Evolutionary conservation across 2,888 invertebrate genomes (phyloP).

Genomic region (Synergus gifuensis): DNA sequence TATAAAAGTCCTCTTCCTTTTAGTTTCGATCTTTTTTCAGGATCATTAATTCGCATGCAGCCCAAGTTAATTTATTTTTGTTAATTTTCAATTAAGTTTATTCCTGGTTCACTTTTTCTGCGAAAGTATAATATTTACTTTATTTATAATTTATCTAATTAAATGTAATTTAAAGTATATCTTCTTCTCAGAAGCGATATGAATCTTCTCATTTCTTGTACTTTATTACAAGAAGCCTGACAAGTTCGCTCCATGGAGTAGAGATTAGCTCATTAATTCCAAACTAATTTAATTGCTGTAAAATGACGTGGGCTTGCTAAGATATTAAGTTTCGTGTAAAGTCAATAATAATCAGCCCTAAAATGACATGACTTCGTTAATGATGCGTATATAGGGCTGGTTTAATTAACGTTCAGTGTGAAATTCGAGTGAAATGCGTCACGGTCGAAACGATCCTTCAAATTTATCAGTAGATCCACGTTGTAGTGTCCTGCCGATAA

Average conservation of each 20-base stretch:
- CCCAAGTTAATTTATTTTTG: too few relatives aligned
- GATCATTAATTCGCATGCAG: too few relatives aligned
- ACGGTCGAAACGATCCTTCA: not conserved
- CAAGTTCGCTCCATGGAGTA: not conserved
- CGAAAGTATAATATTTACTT: not conserved
- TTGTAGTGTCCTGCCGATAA: not conserved
- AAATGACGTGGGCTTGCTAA: not conserved
- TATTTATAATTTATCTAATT: too few relatives aligned
- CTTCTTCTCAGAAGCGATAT: not conserved
- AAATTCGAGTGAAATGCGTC: conserved; percentile 8
- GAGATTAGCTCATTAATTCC: conserved; percentile 1
- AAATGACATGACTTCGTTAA: not conserved
- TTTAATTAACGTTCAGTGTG: conserved; percentile 18
- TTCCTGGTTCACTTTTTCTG: too few relatives aligned
- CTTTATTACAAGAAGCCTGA: not conserved
- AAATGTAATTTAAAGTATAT: too few relatives aligned
- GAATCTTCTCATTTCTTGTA: not conserved
- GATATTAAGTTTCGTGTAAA: conserved; percentile 7
- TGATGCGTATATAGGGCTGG: not conserved
- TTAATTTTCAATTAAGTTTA: too few relatives aligned
- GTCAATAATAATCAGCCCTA: conserved; percentile 5
- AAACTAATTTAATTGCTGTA: conserved; percentile 4
- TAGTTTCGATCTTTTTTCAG: too few relatives aligned
- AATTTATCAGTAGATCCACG: conserved; percentile 4
- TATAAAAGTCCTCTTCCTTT: too few relatives aligned